Evolutionary conservation across 2,797 vertebrate genomes (phyloP).

Genomic region (Gobionotothen gibberifrons): DNA sequence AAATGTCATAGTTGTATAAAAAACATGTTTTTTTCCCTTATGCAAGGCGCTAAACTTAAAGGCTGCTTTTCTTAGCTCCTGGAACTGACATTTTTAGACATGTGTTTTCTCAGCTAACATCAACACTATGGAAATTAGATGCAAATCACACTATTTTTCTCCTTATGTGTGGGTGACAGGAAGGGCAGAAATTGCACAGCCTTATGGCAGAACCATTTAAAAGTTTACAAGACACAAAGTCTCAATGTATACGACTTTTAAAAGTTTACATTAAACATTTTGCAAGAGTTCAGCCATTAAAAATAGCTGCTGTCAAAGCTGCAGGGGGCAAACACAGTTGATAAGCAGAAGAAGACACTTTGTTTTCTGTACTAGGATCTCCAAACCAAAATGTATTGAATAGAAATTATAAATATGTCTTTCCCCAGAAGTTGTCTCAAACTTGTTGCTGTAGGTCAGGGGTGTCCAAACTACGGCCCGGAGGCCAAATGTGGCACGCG

Average conservation of each 20-base stretch:
- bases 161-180: background rate
- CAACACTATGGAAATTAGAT: constrained; percentile 34
- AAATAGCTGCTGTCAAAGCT: background rate
- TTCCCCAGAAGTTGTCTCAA: constrained; percentile 2
- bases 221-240: constrained; percentile 17
- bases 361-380: background rate
- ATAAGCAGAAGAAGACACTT: background rate
- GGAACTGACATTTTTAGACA: constrained; percentile 19
- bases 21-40: background rate
- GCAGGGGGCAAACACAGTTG: background rate
- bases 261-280: background rate
- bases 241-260: background rate
- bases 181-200: background rate
- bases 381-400: background rate
- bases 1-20: constrained; percentile 19
- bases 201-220: constrained; percentile 21
- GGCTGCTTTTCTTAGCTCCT: constrained; percentile 21
- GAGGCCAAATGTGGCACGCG: too few relatives aligned
- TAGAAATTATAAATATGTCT: background rate
- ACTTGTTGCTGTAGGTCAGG: background rate
- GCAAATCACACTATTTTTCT: constrained; percentile 23
- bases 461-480: too few relatives aligned
- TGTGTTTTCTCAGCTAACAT: constrained; percentile 26
- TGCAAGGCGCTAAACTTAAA: background rate
- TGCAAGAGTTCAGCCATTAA: background rate